A percentile compares a stretch with the other conserved stretches of the same genome.
phyloP scores from a whole-genome alignment of 2,113 vertebrate genomes.

The Scopus umbretta region DNA sequence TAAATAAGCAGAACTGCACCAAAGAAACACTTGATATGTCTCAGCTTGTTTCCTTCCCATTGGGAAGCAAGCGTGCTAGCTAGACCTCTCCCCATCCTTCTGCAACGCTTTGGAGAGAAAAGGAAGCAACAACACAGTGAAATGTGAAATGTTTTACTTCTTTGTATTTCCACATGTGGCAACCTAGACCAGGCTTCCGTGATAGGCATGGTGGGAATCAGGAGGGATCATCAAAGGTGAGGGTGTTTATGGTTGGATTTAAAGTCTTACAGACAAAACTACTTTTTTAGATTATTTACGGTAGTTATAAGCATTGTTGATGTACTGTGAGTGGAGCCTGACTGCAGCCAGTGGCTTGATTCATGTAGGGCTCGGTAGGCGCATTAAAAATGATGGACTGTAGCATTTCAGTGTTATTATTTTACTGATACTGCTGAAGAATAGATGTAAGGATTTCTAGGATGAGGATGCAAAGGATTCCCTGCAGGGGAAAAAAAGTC shows the following conservation, averaged over 20 bases:
- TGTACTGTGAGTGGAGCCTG: not conserved
- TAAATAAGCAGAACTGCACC: not conserved
- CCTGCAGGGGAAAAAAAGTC: not conserved
- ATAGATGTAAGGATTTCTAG: not conserved
- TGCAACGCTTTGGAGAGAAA: not conserved
- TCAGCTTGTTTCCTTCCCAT: not conserved
- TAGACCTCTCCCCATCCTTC: not conserved
- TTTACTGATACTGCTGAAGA: not conserved
- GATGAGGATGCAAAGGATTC: not conserved
- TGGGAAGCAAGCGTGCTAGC: not conserved
- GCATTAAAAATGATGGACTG: not conserved
- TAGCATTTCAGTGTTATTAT: not conserved
- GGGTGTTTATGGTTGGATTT: not conserved
- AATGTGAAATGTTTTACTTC: not conserved
- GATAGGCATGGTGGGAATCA: not conserved
- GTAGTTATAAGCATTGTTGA: rapidly evolving
- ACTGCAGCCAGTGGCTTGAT: not conserved
- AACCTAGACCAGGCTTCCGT: not conserved
- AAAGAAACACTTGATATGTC: not conserved
- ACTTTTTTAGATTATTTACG: not conserved
- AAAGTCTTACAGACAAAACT: not conserved
- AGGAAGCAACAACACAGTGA: not conserved
- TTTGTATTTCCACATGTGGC: not conserved
- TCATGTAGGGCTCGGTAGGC: not conserved
- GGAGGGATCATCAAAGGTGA: not conserved